These are phyloP conservation scores for Siphlonurus alternatus DNA, from an alignment of 2,888 invertebrate species.

Conservation along the genomic window DNA sequence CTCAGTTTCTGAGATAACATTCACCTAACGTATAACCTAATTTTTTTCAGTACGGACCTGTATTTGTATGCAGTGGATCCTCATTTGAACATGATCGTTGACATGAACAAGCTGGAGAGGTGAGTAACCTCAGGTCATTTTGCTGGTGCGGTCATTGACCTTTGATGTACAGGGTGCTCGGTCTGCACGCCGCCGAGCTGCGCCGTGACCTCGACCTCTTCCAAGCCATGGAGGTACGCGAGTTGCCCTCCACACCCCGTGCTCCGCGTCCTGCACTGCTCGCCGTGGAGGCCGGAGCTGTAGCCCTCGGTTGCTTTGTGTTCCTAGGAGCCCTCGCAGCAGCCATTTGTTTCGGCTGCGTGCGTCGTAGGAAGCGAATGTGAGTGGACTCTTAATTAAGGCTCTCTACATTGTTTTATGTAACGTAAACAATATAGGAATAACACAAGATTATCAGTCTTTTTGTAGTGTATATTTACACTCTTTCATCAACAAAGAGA, in stretches of 20 bases:
- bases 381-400: constrained; percentile 25
- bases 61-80: constrained; percentile 76
- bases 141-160: too few species aligned
- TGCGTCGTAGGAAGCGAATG: constrained; percentile 40
- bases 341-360: constrained; percentile 58
- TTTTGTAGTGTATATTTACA: too few species aligned
- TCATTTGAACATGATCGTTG: constrained; percentile 59
- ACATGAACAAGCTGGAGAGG: constrained; percentile 62
- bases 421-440: too few species aligned
- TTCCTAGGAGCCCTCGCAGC: constrained; percentile 65
- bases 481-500: too few species aligned
- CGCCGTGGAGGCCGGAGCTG: constrained; percentile 58
- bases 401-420: not conserved
- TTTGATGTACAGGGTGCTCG: constrained; percentile 38
- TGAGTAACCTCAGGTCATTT: constrained; percentile 27
- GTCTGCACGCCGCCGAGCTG: constrained; percentile 39
- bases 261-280: constrained; percentile 7
- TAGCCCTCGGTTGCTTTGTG: constrained; percentile 63
- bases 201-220: constrained; percentile 46
- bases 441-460: too few species aligned
- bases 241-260: constrained; percentile 26
- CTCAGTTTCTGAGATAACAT: not conserved
- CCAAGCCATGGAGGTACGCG: constrained; percentile 25
- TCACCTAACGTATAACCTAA: not conserved
- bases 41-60: constrained; percentile 55